phyloP scores from a whole-genome alignment of 2,888 invertebrate species.

The Lasioglossum calceatum region DNA sequence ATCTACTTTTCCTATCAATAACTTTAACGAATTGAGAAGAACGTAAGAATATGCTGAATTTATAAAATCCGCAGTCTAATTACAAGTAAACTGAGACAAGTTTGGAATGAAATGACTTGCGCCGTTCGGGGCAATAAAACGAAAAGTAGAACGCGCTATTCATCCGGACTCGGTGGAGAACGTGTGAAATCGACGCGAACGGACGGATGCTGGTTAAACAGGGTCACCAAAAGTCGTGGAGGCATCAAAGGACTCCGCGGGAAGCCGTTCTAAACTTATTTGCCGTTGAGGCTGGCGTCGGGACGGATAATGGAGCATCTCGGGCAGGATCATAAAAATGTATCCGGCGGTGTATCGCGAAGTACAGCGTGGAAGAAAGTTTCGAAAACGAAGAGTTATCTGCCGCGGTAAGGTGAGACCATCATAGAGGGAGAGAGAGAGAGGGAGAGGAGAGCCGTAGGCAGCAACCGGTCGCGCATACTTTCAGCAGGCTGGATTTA shows the following conservation, averaged over 20 bases:
- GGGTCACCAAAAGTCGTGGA: background rate
- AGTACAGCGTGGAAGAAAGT: constrained; percentile 45
- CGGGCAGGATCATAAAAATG: constrained; percentile 57
- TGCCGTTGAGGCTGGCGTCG: background rate
- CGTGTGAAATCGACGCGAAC: background rate
- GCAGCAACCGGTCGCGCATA: constrained; percentile 55
- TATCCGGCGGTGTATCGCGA: constrained; percentile 59
- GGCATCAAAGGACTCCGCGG: background rate
- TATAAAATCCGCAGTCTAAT: too few relatives aligned
- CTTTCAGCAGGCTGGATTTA: constrained; percentile 65
- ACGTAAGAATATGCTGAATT: too few relatives aligned
- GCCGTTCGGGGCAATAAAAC: background rate
- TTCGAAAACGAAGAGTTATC: constrained; percentile 68
- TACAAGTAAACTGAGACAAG: too few relatives aligned
- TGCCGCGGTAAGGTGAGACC: constrained; percentile 24
- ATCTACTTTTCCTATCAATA: too few relatives aligned
- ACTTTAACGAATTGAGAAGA: too few relatives aligned
- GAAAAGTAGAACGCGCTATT: background rate
- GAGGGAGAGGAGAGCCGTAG: constrained; percentile 7
- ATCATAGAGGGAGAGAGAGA: background rate
- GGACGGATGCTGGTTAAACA: background rate
- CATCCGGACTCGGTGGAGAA: background rate
- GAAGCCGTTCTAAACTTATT: constrained; percentile 3
- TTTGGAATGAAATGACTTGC: background rate
- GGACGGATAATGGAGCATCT: constrained; percentile 43